These are phyloP conservation scores for Cinclus cinclus DNA, from an alignment of 2,113 vertebrate species.

Conservation along the genomic window DNA sequence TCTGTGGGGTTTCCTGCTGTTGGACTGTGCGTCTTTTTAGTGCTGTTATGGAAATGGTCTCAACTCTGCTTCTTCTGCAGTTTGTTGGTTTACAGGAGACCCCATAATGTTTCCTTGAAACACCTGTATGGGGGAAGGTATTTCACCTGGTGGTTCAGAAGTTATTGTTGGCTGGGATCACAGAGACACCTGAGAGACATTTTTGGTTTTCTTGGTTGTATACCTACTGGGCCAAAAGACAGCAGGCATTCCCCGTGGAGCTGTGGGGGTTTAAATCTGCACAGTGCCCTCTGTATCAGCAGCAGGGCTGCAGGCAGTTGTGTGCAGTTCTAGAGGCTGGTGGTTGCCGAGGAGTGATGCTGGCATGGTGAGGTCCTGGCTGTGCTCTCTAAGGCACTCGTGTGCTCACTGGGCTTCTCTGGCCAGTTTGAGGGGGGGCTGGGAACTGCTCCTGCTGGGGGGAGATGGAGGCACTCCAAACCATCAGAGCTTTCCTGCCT, in stretches of 20 bases:
- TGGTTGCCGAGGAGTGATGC: neutral
- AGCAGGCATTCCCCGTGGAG: neutral
- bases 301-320: neutral
- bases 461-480: neutral
- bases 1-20: neutral
- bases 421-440: no score
- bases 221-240: neutral
- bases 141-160: neutral
- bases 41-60: no score
- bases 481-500: neutral
- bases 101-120: neutral
- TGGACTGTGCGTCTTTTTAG: neutral
- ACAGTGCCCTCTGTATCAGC: neutral
- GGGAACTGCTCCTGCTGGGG: neutral
- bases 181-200: neutral
- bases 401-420: neutral
- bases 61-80: neutral
- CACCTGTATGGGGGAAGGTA: neutral
- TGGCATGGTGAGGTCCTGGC: neutral
- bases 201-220: accelerated
- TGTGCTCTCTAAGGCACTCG: neutral
- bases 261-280: neutral
- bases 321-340: accelerated
- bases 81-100: neutral
- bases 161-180: neutral